Conservation (phyloP, 2,888 invertebrate species). For the Acrobasis suavella region DNA sequence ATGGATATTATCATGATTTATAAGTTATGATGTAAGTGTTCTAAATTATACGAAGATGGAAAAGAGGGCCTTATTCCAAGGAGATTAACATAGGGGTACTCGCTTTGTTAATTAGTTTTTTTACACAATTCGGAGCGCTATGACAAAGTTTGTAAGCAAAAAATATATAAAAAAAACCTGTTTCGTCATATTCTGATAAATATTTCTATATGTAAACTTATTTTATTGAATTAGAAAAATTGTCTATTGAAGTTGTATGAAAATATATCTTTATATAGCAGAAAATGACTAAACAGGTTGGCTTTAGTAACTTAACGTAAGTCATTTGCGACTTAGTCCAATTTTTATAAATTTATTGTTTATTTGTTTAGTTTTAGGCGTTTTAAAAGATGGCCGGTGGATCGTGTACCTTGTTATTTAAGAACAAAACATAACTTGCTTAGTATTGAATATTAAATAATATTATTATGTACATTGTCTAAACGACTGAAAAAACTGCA, state of each 20-base stretch:
- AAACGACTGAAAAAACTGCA: neutral
- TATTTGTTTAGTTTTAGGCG: slow-evolving; percentile 46
- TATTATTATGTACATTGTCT: neutral
- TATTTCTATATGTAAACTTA: neutral
- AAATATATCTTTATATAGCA: neutral
- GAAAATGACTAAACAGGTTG: slow-evolving; percentile 12
- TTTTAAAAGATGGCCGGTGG: slow-evolving; percentile 32
- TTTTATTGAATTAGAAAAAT: slow-evolving; percentile 19
- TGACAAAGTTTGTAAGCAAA: slow-evolving; percentile 40
- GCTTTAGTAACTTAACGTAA: slow-evolving; percentile 13
- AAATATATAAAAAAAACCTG: slow-evolving; percentile 25
- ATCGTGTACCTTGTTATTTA: slow-evolving; percentile 19
- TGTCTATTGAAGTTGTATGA: slow-evolving; percentile 4
- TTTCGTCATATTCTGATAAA: slow-evolving; percentile 10
- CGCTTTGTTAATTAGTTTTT: slow-evolving; percentile 24
- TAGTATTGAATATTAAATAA: neutral
- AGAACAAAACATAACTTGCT: neutral
- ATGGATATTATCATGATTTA: slow-evolving; percentile 13
- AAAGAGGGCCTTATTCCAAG: slow-evolving; percentile 26
- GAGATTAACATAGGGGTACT: slow-evolving; percentile 13
- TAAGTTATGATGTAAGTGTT: slow-evolving; percentile 10
- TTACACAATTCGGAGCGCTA: slow-evolving; percentile 32
- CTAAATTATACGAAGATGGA: slow-evolving; percentile 12
- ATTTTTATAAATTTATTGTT: slow-evolving; percentile 41
- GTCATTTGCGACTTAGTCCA: slow-evolving; percentile 48